Base-by-base conservation (phyloP, 2,888 invertebrate genomes). In the Cheiracanthium punctorium region DNA sequence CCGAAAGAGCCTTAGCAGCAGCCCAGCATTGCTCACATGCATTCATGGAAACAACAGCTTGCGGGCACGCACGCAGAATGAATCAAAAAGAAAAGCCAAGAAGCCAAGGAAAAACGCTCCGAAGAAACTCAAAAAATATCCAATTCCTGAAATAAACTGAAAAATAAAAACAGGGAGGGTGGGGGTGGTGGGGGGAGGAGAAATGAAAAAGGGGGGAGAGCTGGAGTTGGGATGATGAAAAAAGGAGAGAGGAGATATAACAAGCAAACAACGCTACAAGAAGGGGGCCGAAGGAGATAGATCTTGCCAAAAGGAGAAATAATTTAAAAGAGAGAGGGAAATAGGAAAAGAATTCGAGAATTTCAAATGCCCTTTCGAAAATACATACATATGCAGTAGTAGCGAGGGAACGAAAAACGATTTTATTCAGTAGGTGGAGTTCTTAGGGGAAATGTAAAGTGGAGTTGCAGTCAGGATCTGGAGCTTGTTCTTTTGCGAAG, bases 11-110 rank as follows among this genome's bases (percentile, higher is more conserved):
- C n/a, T n/a, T n/a, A n/a, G n/a, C n/a, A 30, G 67, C 30, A 52
- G 24, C n/a, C 30, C 64, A 65, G 75, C 71, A 65, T 65, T 69
- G 73, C 58, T 43, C 48, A 84, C 41, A 77, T 71, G 24, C 77
- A 84, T 84, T 72, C 82, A 73, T 74, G 43, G 37, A 64, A 85
- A 85, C 79, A 85, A 85, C 79, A 85, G 79, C 84, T 85, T 85
- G 84, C 73, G 74, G 79, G 84, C 52, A 79, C 69, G 79, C 74
- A 71, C 52, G 37, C 58, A 32, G 65, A n/a, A n/a, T n/a, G n/a
- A n/a, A n/a, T n/a, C n/a, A n/a, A n/a, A n/a, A n/a, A n/a, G n/a
- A 48, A 72, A 77, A 71, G 76, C 28, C n/a, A 32, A 43, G 20
- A 69, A 33, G 37, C 64, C n/a, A 37, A 32, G n/a, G 69, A 33